A percentile compares a stretch with the other conserved stretches of the same genome.
phyloP scores from a whole-genome alignment of 2,888 invertebrate species.

The Drosophila emarginata region DNA sequence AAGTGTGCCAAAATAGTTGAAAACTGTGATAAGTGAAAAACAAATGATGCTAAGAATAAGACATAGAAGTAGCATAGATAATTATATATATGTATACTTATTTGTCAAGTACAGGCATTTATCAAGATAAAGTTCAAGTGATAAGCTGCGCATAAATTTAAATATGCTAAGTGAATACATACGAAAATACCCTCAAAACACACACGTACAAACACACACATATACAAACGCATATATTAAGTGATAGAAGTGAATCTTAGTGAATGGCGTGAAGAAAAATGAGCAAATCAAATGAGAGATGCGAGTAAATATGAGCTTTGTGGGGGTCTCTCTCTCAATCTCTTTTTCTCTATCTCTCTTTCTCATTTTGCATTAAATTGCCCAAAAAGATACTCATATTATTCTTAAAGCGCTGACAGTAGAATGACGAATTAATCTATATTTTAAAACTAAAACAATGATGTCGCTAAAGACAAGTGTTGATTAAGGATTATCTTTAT shows the following conservation, averaged over 20 bases:
- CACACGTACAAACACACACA: constrained; percentile 18
- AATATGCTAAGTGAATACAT: constrained; percentile 74
- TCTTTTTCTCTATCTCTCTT: background rate
- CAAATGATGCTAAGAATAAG: background rate
- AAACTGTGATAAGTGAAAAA: background rate
- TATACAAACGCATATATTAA: constrained; percentile 32
- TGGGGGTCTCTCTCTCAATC: background rate
- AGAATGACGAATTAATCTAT: constrained; percentile 24
- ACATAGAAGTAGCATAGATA: background rate
- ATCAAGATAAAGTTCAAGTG: constrained; percentile 76
- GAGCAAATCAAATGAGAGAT: constrained; percentile 14
- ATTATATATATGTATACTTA: constrained; percentile 8
- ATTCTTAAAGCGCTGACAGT: constrained; percentile 7
- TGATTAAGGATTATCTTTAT: constrained; percentile 1
- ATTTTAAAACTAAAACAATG: constrained; percentile 39
- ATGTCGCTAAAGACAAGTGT: constrained; percentile 7
- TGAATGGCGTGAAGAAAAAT: constrained; percentile 29
- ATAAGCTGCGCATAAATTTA: constrained; percentile 75
- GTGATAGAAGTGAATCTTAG: constrained; percentile 40
- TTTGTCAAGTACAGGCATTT: constrained; percentile 49
- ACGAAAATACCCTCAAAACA: constrained; percentile 31
- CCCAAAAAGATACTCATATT: background rate
- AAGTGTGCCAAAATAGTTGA: background rate
- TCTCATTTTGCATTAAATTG: background rate
- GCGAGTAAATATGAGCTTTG: background rate